Evolutionary conservation across 2,113 vertebrate genomes (phyloP).

Genomic region (Narcine bancroftii): DNA sequence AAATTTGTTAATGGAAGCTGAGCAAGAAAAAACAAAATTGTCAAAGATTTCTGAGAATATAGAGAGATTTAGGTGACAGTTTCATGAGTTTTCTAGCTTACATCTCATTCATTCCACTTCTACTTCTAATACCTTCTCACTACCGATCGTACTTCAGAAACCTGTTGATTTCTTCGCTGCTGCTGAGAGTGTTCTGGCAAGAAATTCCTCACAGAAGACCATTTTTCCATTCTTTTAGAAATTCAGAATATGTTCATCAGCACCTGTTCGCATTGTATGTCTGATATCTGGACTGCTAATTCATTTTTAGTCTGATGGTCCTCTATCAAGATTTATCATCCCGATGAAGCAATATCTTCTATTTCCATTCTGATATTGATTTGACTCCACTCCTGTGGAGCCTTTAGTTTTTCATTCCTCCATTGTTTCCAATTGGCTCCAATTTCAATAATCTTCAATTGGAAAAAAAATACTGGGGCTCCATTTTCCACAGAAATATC

Average conservation of each 20-base stretch:
- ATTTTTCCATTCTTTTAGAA: neutral
- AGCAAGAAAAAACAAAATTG: neutral
- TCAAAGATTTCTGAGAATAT: neutral
- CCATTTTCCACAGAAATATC: neutral
- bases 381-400: neutral
- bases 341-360: neutral
- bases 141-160: no score
- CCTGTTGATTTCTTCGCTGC: no score
- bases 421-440: neutral
- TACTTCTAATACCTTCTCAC: no score
- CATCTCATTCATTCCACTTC: no score
- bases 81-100: no score
- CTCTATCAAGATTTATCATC: neutral
- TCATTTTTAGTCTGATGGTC: neutral
- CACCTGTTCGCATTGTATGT: neutral
- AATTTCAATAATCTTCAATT: neutral
- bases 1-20: neutral
- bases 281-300: neutral
- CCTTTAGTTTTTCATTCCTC: neutral
- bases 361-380: neutral
- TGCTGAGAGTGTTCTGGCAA: no score
- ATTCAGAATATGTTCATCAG: neutral
- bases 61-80: neutral
- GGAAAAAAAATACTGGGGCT: neutral
- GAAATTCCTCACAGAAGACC: neutral